Evolutionary conservation across 2,888 invertebrate species (phyloP).

Genomic region (Philonicus albiceps): DNA sequence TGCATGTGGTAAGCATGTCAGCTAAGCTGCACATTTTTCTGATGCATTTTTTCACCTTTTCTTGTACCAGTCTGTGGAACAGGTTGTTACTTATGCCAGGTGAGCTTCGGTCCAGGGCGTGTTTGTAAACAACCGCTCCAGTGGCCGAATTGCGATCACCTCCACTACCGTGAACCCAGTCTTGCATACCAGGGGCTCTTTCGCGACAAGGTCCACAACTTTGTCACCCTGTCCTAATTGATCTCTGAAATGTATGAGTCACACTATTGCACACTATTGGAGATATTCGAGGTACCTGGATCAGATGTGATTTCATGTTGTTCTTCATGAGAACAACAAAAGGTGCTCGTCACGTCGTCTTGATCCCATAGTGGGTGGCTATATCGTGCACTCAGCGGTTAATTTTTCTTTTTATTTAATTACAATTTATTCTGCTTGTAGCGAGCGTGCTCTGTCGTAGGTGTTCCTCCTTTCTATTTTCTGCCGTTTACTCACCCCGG

Average conservation of each 20-base stretch:
- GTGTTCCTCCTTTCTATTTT: neutral
- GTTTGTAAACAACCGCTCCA: neutral
- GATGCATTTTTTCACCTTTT: neutral
- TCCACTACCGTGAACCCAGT: neutral
- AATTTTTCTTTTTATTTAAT: neutral
- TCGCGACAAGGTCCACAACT: neutral
- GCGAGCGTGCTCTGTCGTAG: neutral
- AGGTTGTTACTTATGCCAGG: neutral
- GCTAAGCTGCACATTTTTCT: neutral
- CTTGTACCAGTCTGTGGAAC: neutral
- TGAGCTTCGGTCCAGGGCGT: neutral
- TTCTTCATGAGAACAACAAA: neutral
- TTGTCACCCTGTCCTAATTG: neutral
- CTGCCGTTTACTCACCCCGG: neutral
- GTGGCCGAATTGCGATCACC: neutral
- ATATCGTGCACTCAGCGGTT: neutral
- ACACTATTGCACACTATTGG: neutral
- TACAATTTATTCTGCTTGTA: neutral
- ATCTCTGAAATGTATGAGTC: neutral
- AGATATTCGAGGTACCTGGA: neutral
- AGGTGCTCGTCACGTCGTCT: neutral
- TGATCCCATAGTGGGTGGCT: neutral
- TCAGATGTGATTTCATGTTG: neutral
- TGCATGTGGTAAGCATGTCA: neutral
- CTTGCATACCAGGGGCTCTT: neutral